These are phyloP conservation scores for Pteromalus puparum DNA, from an alignment of 1,140 invertebrate genomes.

Conservation along the genomic window DNA sequence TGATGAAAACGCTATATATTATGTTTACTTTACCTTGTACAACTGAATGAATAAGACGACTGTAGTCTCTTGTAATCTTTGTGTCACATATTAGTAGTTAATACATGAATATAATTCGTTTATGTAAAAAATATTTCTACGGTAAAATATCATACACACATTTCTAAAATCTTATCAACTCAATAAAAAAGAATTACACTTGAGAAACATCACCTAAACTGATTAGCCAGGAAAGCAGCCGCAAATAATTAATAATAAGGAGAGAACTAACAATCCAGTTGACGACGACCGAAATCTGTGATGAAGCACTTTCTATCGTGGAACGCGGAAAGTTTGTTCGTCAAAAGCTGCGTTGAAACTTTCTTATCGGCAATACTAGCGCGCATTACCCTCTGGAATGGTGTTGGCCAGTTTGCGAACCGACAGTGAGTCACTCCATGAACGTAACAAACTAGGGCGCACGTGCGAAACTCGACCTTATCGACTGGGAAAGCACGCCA, in stretches of 20 bases:
- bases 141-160: too few species aligned
- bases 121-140: too few species aligned
- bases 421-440: slow-evolving; percentile 23
- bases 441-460: neutral
- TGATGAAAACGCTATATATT: neutral
- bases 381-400: slow-evolving; percentile 23
- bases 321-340: slow-evolving; percentile 39
- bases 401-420: neutral
- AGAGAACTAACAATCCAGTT: neutral
- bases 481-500: slow-evolving; percentile 11
- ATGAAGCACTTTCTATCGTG: slow-evolving; percentile 35
- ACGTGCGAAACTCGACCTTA: neutral
- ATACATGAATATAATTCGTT: too few species aligned
- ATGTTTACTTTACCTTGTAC: neutral
- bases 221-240: too few species aligned
- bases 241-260: neutral
- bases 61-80: too few species aligned
- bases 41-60: too few species aligned
- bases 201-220: too few species aligned
- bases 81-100: too few species aligned
- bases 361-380: slow-evolving; percentile 28
- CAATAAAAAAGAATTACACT: too few species aligned
- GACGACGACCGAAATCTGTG: neutral
- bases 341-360: slow-evolving; percentile 47
- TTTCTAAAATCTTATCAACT: too few species aligned